Percentiles rank a stretch among this genome's conserved stretches.
These are phyloP conservation scores for Motacilla alba DNA, from an alignment of 2,113 vertebrate species.

Conservation along the genomic window DNA sequence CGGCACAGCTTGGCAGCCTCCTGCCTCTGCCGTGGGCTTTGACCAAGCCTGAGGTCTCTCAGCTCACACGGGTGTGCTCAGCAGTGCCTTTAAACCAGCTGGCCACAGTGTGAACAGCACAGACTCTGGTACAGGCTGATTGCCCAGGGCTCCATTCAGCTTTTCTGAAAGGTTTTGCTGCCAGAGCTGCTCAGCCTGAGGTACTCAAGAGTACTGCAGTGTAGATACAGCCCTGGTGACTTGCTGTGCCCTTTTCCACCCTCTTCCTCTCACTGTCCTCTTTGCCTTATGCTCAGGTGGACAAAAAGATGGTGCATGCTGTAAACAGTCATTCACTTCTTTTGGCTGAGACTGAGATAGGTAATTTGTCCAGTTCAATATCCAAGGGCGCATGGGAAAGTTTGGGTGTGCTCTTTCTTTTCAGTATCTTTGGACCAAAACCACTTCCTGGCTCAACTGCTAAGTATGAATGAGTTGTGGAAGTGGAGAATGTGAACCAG, in stretches of 20 bases:
- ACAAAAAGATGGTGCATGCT: background rate
- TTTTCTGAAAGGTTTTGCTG: background rate
- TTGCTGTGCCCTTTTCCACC: background rate
- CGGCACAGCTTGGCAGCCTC: background rate
- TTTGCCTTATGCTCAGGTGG: background rate
- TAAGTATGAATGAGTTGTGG: background rate
- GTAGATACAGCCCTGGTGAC: background rate
- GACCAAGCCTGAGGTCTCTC: background rate
- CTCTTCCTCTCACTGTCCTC: background rate
- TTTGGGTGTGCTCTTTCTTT: background rate
- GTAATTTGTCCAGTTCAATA: background rate
- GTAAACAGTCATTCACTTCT: rapidly evolving
- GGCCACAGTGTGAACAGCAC: background rate
- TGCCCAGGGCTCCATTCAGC: background rate
- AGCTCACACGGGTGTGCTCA: background rate
- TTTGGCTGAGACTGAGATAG: background rate
- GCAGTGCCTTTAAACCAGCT: background rate
- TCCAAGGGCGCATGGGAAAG: background rate
- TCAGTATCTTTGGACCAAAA: background rate
- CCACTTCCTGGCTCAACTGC: background rate
- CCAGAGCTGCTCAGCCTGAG: background rate
- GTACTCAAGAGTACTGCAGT: background rate
- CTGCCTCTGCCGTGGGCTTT: background rate
- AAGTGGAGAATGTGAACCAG: background rate
- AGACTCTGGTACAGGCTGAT: background rate